Base-by-base conservation (phyloP, 1,140 invertebrate genomes). In the Melanaphis sacchari region DNA sequence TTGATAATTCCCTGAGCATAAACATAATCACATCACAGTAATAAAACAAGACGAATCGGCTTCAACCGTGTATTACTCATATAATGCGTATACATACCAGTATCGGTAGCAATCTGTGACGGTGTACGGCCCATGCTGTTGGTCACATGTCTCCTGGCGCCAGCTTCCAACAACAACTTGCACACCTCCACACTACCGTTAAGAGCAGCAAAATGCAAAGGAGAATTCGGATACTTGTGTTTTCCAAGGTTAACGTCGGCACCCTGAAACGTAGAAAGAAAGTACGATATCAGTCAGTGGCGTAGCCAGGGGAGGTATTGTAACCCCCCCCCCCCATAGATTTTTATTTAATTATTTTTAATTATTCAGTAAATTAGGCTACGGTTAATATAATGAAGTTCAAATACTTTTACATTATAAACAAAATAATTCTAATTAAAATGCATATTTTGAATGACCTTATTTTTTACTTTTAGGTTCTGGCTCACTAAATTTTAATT, bases 81-180 rank as follows among this genome's bases (percentile, higher is more conserved):
- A n/a, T n/a, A 52, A 46, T 43, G 0, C 7, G 22, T 15, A 18
- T 46, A 54, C 26, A n/a, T n/a, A 96, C 97, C 99, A 54, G 99
- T 98, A 96, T 99, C 99, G 1, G 98, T 98, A 52, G 98, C 99
- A 98, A 99, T 99, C 95, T 99, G 98, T 24, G 98, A 96, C 11
- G 99, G 97, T 43, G 98, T 99, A 94, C 99, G 96, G 8, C 97
- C 97, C 0, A 99, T 98, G 38, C 97, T 98, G 94, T 99, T 99
- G 0, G 97, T 96, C 24, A 97, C 96, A 89, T 97, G 96, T 3
- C 97, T 96, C 95, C 97, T 97, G 3, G 99, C 99, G 43, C 99
- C 99, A 93, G 98, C 96, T 90, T 98, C 96, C 94, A 99, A 96
- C 36, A 99, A 95, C 38, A 98, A 94, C 94, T 97, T 96, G 94